Base-by-base conservation (phyloP, 2,797 vertebrate species). In the Valencia hispanica region DNA sequence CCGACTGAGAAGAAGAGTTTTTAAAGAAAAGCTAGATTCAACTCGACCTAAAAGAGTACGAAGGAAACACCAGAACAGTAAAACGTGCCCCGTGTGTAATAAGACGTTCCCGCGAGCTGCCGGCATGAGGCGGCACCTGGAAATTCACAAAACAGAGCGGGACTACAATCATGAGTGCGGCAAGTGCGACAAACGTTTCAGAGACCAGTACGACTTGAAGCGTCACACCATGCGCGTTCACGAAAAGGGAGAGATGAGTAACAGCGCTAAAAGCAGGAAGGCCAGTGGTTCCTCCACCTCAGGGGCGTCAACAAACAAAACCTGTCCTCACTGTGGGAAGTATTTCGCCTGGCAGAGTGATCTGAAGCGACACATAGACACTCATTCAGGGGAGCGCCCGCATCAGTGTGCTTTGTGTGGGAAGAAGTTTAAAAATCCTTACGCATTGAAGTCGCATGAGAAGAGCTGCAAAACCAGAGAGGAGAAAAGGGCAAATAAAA, bases 181-280 rank as follows among this genome's bases (percentile, higher is more conserved):
- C 70, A 86, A 82, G 83, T 94, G 94, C 5, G 92, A 93, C 82
- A 94, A 94, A 27, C 81, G 89, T 1, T 94, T 94, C 87, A 87
- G 93, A 78, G 94, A 94, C 85, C 93, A 91, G 34, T 94, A 94
- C 0, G 93, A 94, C 84, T 92, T 94, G 91, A 94, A 93, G 65
- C 81, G 92, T 0, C 94, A 94, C 84, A 88, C 80, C 82, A 91
- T 93, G 90, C 93, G 94, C 0, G 92, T 94, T 18, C 93, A 94
- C 0, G 92, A 93, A 12, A 89, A 82, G 78, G 93, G 90, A 0
- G 91, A 88, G 12, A 0, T 72, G 17, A 5, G 47, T 0, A 27
- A 10, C 50, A 45, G 12, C 4, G 0, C 7, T 0, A 85, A 73
- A 14, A 82, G 82, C 0, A 86, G 88, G 6, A 88, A 87, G 1